These are phyloP conservation scores for Bombus waltoni DNA, from an alignment of 1,140 invertebrate genomes.

Conservation along the genomic window DNA sequence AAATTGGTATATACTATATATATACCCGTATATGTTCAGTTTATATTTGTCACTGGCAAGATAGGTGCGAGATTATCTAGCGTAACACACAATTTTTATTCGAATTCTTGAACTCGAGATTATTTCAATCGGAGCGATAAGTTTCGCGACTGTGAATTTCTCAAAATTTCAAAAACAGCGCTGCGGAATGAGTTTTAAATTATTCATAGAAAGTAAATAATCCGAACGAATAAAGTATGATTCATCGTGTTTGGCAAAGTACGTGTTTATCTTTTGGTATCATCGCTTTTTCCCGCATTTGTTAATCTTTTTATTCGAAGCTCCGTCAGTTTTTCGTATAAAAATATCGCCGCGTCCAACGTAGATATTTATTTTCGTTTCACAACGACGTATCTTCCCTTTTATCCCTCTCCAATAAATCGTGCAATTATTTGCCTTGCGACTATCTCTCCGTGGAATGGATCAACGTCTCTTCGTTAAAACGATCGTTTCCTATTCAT, in stretches of 20 bases:
- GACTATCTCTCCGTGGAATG: not conserved
- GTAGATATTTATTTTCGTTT: conserved; percentile 16
- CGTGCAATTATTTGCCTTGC: conserved; percentile 22
- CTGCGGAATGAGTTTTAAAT: not conserved
- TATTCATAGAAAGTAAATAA: not conserved
- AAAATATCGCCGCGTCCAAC: not conserved
- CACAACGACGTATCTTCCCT: not conserved
- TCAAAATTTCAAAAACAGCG: not conserved
- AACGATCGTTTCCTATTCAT: conserved; percentile 17
- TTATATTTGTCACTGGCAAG: not conserved
- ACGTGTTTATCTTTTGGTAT: not conserved
- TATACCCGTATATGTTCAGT: not conserved
- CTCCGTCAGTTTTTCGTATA: not conserved
- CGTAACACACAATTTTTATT: not conserved
- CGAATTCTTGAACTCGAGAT: not conserved
- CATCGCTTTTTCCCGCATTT: not conserved
- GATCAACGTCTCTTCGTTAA: conserved; percentile 20
- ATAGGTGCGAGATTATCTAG: not conserved
- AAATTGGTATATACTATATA: not conserved
- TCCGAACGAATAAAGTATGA: not conserved
- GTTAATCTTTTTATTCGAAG: not conserved
- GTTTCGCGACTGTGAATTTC: too few species aligned
- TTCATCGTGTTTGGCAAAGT: not conserved
- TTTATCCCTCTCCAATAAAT: conserved; percentile 17
- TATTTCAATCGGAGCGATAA: not conserved